Evolutionary conservation across 1,140 invertebrate species (phyloP), one percentile per base, ranked within the genome.

Genomic region (Temnothorax nylanderi): DNA sequence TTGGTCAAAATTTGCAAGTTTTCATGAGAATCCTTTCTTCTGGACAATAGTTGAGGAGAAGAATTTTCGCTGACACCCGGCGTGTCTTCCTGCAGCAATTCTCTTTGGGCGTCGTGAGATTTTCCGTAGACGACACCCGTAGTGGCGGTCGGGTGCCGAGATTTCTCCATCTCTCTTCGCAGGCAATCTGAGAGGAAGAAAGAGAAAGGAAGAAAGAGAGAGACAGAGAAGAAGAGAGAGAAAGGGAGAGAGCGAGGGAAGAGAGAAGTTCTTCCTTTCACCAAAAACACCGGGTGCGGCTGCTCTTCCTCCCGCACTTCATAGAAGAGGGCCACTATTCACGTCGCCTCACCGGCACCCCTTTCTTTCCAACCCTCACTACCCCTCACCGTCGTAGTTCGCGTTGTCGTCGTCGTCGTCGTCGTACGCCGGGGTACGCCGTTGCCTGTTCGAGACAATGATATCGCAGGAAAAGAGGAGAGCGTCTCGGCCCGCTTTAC

Each of bases 401-500:
- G 80, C 80, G 69, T 84, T 60, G 80, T 60, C 69, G 88, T 84
- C 81, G 75, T 72, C 71, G 90, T 41, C 49, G 75, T 75, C 77
- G 75, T 60, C 75, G 75, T 77, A 62, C 32, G 26, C 51, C 64
- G 65, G 69, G 51, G 75, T 85, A 65, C 86, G 51, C 86, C 89
- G 86, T 88, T 92, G 87, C 88, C 91, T 90, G 87, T 75, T 85
- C 91, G 88, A 95, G 93, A 95, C 95, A 95, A 95, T 95, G 95
- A 95, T 95, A 95, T 95, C 95, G 89, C 93, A 90, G 91, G 90
- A 90, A 94, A 88, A 92, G 90, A 90, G 88, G 90, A 92, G 84
- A 93, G 77, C 86, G 85, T 80, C 85, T 80, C 91, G 91, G 72
- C 62, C 89, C 94, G 92, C 94, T 95, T 95, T 94, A 95, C 93